These are phyloP conservation scores for Microplitis demolitor DNA, from an alignment of 1,140 invertebrate species.

Conservation along the genomic window DNA sequence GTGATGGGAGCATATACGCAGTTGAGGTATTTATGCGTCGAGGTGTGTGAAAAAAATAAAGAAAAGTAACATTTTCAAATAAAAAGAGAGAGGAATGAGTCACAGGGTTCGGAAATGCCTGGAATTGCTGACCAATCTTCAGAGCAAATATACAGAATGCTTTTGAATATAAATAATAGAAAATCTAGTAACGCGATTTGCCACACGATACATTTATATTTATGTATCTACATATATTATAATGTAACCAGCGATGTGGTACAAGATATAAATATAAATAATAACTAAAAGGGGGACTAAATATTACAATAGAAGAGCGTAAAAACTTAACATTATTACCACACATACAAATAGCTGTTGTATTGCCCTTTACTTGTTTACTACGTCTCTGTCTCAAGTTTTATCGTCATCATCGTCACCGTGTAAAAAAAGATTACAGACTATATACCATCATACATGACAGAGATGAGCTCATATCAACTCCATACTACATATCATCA, in stretches of 20 bases:
- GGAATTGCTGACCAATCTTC: slow-evolving; percentile 19
- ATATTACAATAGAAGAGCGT: too few relatives aligned
- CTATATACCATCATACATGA: too few relatives aligned
- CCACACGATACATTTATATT: background rate
- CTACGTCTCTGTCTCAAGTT: too few relatives aligned
- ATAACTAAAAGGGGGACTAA: too few relatives aligned
- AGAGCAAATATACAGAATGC: background rate
- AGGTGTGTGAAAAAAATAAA: background rate
- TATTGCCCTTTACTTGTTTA: background rate
- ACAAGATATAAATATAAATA: too few relatives aligned
- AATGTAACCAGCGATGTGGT: too few relatives aligned
- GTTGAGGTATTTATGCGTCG: background rate
- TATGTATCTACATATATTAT: background rate
- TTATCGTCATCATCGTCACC: background rate
- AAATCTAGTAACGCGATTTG: background rate
- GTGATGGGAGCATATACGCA: background rate
- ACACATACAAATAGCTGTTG: background rate
- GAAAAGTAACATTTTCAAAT: background rate
- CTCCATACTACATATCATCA: too few relatives aligned
- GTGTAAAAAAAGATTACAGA: background rate
- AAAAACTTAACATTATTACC: too few relatives aligned
- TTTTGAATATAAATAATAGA: background rate
- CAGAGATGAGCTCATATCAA: too few relatives aligned
- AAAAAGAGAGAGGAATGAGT: slow-evolving; percentile 10
- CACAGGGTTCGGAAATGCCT: slow-evolving; percentile 24